Percentiles rank a stretch among this genome's conserved stretches.
Evolutionary conservation across 1,140 invertebrate genomes (phyloP).

Genomic region (Acromyrmex heyeri): DNA sequence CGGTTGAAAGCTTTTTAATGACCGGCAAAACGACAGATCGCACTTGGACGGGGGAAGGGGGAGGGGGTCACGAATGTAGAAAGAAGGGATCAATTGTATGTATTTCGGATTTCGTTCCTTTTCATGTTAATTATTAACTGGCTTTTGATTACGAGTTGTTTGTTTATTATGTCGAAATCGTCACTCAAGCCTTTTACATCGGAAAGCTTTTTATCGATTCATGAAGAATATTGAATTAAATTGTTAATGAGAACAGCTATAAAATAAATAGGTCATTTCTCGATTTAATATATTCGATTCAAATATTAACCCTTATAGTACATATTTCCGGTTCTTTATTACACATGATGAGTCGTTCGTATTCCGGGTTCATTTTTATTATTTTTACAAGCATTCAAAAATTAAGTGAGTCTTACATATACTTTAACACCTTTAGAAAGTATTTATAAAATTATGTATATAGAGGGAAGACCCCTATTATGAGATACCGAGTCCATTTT

Average conservation of each 20-base stretch:
- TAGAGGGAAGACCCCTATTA: too few relatives aligned
- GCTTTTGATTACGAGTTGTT: neutral
- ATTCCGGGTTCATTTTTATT: too few relatives aligned
- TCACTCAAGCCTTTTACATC: neutral
- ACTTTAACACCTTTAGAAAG: too few relatives aligned
- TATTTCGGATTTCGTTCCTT: slow-evolving; percentile 40
- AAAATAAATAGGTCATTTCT: neutral
- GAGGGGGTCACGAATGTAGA: neutral
- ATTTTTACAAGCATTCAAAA: too few relatives aligned
- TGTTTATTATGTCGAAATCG: neutral
- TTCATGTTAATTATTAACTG: slow-evolving; percentile 17
- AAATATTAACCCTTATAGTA: neutral
- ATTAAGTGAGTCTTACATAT: too few relatives aligned
- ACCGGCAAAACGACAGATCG: slow-evolving; percentile 74
- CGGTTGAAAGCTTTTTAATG: slow-evolving; percentile 82
- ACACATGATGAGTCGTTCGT: too few relatives aligned
- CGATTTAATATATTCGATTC: neutral
- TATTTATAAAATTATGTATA: too few relatives aligned
- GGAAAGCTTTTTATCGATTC: neutral
- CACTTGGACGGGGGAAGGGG: slow-evolving; percentile 2
- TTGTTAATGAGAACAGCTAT: neutral
- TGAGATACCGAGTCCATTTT: too few relatives aligned
- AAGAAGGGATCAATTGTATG: neutral
- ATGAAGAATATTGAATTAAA: neutral
- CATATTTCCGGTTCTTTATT: too few relatives aligned